Conservation (phyloP, 1,140 invertebrate genomes). For the Phocides pigmalion region DNA sequence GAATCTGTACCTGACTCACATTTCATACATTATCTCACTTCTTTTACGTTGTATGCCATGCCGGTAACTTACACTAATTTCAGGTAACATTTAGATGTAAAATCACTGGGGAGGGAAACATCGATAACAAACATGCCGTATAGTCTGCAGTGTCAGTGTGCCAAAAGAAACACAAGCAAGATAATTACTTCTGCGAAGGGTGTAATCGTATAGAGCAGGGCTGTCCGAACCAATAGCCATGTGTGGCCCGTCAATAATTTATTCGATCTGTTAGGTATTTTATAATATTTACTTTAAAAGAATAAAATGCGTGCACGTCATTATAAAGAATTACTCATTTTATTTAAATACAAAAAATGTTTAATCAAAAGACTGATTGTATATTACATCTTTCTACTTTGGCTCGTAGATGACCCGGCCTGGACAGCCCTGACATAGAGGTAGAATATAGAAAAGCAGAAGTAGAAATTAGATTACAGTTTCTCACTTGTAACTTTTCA, state of each 20-base stretch:
- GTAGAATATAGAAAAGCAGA: constrained; percentile 9
- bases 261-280: too few species aligned
- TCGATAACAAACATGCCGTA: constrained; percentile 24
- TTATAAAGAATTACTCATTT: too few species aligned
- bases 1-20: not conserved
- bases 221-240: too few species aligned
- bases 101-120: constrained; percentile 8
- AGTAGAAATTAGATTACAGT: constrained; percentile 16
- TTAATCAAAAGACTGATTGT: too few species aligned
- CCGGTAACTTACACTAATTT: constrained; percentile 19
- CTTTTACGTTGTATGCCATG: constrained; percentile 21
- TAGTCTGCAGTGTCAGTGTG: constrained; percentile 11
- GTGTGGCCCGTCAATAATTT: too few species aligned
- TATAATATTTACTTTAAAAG: too few species aligned
- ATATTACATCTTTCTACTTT: too few species aligned
- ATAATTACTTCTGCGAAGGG: constrained; percentile 18
- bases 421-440: not conserved
- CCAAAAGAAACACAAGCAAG: constrained; percentile 25
- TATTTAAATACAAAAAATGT: too few species aligned
- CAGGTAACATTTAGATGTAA: constrained; percentile 14
- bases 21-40: constrained; percentile 11
- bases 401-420: too few species aligned
- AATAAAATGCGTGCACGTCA: too few species aligned
- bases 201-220: constrained; percentile 12
- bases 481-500: constrained; percentile 18